Evolutionary conservation across 2,888 invertebrate species (phyloP).

Genomic region (Smittia aterrima): DNA sequence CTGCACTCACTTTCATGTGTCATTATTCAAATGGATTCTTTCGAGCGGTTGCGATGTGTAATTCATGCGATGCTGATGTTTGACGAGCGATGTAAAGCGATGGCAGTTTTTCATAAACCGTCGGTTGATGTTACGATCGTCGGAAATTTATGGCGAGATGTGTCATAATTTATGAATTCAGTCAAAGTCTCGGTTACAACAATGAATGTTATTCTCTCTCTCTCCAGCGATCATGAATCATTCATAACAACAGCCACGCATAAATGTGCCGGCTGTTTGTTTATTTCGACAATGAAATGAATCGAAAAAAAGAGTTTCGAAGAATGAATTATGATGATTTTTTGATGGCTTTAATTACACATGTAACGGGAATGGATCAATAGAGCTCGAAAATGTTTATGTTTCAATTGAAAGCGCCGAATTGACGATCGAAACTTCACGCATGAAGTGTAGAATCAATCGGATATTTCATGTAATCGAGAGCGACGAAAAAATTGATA

Average conservation of each 20-base stretch:
- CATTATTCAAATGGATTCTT: conserved; percentile 30
- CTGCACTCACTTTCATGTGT: conserved; percentile 4
- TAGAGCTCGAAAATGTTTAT: not conserved
- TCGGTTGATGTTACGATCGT: not conserved
- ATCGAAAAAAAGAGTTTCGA: not conserved
- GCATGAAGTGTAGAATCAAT: too few species aligned
- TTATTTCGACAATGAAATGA: not conserved
- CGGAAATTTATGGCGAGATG: not conserved
- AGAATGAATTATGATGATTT: conserved; percentile 1
- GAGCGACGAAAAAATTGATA: too few species aligned
- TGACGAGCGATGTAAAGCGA: not conserved
- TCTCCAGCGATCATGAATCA: not conserved
- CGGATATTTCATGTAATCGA: too few species aligned
- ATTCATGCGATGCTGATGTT: not conserved
- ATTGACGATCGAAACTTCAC: too few species aligned
- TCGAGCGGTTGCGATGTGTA: not conserved
- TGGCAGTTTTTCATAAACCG: not conserved
- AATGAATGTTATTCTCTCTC: not conserved
- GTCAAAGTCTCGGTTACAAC: not conserved
- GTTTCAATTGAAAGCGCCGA: not conserved
- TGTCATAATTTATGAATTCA: not conserved
- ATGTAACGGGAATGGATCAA: too few species aligned
- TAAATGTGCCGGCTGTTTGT: not conserved
- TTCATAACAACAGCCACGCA: not conserved
- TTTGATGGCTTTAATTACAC: not conserved